A percentile compares a stretch with the other conserved stretches of the same genome.
Conservation (phyloP, 2,888 invertebrate genomes). For the Andrena minutula region DNA sequence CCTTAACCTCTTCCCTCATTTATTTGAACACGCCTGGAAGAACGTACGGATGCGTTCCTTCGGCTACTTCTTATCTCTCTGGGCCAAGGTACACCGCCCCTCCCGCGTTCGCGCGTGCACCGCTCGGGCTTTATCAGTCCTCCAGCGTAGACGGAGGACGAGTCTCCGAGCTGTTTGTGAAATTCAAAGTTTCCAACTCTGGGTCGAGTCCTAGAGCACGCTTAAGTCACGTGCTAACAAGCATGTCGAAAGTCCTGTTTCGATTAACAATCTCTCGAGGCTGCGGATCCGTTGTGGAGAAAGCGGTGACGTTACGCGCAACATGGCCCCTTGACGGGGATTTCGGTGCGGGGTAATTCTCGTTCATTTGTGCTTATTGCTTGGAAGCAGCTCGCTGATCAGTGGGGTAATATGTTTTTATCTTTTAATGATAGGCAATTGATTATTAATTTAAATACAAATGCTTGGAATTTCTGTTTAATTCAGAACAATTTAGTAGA, state of each 20-base stretch:
- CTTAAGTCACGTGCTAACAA: slow-evolving; percentile 55
- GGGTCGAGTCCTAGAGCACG: slow-evolving; percentile 37
- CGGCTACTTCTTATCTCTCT: slow-evolving; percentile 48
- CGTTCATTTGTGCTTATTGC: no score
- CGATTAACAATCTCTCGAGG: slow-evolving; percentile 30
- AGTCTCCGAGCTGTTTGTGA: slow-evolving; percentile 59
- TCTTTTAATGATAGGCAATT: no score
- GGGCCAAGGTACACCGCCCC: slow-evolving; percentile 30
- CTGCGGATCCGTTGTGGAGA: not conserved
- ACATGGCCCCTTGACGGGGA: not conserved
- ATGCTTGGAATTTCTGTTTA: no score
- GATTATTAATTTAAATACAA: no score
- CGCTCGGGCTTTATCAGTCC: slow-evolving; percentile 75
- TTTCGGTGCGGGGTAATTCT: no score
- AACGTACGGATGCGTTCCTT: slow-evolving; percentile 48
- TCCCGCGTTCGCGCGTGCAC: slow-evolving; percentile 33
- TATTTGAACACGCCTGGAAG: slow-evolving; percentile 65
- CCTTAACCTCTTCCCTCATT: slow-evolving; percentile 68
- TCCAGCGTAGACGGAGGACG: slow-evolving; percentile 41
- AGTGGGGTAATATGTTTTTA: no score
- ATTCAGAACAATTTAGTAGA: no score
- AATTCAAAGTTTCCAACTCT: slow-evolving; percentile 51
- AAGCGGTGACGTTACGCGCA: not conserved
- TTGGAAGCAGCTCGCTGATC: no score
- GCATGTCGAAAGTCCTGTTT: slow-evolving; percentile 36